A percentile compares a stretch with the other conserved stretches of the same genome.
phyloP scores from a whole-genome alignment of 2,113 vertebrate species.

The Amazona guildingii region DNA sequence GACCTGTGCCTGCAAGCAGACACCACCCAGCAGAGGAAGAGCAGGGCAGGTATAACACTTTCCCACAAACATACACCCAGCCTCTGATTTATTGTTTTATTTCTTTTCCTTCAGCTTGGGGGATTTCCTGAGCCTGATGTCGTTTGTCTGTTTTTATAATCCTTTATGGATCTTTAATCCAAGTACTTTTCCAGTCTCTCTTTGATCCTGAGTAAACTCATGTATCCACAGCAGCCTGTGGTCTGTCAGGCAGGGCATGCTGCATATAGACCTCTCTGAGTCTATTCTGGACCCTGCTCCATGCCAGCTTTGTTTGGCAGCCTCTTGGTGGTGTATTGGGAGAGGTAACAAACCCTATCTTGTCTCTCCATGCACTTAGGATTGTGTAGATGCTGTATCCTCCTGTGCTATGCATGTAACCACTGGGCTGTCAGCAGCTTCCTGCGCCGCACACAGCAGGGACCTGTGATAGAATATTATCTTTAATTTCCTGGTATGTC shows the following conservation, averaged over 20 bases:
- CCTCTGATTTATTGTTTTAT: neutral
- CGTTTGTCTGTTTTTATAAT: conserved; percentile 1
- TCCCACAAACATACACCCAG: neutral
- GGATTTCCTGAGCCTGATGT: neutral
- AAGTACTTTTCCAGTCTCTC: neutral
- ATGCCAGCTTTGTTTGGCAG: neutral
- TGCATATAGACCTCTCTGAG: neutral
- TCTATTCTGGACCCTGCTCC: neutral
- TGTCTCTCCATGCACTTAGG: neutral
- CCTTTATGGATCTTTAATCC: neutral
- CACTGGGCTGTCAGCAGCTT: neutral
- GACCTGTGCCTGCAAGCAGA: neutral
- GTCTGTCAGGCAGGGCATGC: neutral
- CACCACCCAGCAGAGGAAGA: neutral
- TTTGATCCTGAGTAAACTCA: neutral
- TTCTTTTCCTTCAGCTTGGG: neutral
- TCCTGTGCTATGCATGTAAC: neutral
- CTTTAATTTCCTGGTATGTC: neutral
- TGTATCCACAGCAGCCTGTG: neutral
- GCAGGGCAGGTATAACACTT: neutral
- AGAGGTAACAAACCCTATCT: neutral
- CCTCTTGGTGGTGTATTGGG: neutral
- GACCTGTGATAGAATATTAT: neutral
- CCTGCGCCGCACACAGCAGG: fast-evolving
- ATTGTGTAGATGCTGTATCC: neutral